phyloP scores from a whole-genome alignment of 2,797 vertebrate genomes.

The Mormyrus hasselquistii region DNA sequence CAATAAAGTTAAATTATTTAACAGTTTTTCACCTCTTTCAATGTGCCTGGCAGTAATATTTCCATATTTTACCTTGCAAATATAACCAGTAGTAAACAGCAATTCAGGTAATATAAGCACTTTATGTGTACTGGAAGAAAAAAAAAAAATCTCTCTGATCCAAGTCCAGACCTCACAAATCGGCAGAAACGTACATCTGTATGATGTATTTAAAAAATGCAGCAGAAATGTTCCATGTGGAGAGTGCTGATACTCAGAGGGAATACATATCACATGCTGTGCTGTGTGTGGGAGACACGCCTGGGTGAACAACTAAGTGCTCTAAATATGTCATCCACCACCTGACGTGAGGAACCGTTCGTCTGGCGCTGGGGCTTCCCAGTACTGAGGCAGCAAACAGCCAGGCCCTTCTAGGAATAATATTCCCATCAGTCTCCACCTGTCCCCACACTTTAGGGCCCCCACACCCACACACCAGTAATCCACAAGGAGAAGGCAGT shows the following conservation, averaged over 20 bases:
- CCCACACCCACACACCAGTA: constrained; percentile 43
- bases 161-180: neutral
- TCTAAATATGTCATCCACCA: constrained; percentile 12
- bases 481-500: constrained; percentile 44
- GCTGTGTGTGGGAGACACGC: neutral
- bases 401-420: constrained; percentile 39
- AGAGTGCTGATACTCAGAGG: neutral
- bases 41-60: constrained; percentile 34
- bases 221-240: neutral
- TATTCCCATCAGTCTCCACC: constrained; percentile 21
- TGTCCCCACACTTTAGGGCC: constrained; percentile 46
- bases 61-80: constrained; percentile 35
- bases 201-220: neutral
- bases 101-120: neutral
- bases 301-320: neutral
- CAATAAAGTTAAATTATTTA: neutral
- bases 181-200: neutral
- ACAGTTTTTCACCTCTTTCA: constrained; percentile 18
- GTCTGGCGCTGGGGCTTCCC: constrained; percentile 15
- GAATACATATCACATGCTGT: neutral
- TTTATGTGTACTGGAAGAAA: constrained; percentile 19
- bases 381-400: neutral
- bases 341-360: neutral
- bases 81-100: constrained; percentile 32
- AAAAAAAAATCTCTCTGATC: neutral